A percentile compares a stretch with the other conserved stretches of the same genome.
phyloP scores from a whole-genome alignment of 2,797 vertebrate species.

The Pantherophis alleghaniensis region DNA sequence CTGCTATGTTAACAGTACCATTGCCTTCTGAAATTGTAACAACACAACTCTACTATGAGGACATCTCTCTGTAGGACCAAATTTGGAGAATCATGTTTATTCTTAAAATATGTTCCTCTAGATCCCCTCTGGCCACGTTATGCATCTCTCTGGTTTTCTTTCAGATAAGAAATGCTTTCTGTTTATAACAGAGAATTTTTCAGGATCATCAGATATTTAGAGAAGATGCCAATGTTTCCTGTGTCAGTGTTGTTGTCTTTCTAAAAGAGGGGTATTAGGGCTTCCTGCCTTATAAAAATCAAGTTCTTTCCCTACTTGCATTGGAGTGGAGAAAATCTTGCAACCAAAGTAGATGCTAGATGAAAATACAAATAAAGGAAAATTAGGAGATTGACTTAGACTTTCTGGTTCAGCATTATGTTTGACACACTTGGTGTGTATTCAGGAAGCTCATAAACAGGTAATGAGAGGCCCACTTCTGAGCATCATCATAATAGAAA shows the following conservation, averaged over 20 bases:
- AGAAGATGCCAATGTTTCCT: slow-evolving; percentile 41
- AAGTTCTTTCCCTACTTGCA: slow-evolving; percentile 1
- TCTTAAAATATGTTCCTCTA: slow-evolving; percentile 27
- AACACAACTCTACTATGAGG: neutral
- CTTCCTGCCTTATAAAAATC: slow-evolving; percentile 57
- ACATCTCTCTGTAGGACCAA: neutral
- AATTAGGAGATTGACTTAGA: neutral
- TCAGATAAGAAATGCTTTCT: slow-evolving; percentile 59
- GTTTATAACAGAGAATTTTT: slow-evolving; percentile 29
- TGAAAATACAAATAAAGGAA: neutral
- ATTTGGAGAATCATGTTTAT: neutral
- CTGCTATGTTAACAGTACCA: neutral
- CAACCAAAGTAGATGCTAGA: neutral
- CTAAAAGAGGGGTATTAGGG: neutral
- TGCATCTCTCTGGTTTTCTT: slow-evolving; percentile 45
- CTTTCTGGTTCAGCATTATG: neutral
- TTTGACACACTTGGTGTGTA: neutral
- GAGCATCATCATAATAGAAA: neutral
- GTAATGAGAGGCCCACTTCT: neutral
- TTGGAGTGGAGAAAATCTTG: neutral
- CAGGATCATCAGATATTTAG: slow-evolving; percentile 31
- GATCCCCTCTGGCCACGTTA: slow-evolving; percentile 33
- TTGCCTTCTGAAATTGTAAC: neutral
- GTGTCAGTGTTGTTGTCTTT: slow-evolving; percentile 49
- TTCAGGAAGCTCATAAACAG: neutral